A percentile compares a stretch with the other conserved stretches of the same genome.
Evolutionary conservation across 2,888 invertebrate species (phyloP).

Genomic region (Eristalis pertinax): DNA sequence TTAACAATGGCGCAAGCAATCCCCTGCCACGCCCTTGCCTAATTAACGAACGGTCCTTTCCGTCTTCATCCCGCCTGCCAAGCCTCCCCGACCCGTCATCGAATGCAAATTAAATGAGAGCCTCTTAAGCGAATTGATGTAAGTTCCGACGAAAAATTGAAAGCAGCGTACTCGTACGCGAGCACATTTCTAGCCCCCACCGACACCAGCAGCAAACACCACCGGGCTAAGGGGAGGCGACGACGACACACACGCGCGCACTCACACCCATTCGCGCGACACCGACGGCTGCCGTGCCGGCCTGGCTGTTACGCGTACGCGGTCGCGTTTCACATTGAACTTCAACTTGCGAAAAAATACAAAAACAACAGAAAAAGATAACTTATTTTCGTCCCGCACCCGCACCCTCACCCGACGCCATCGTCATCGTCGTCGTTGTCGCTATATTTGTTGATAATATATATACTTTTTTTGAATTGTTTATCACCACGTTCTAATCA

Average conservation of each 20-base stretch:
- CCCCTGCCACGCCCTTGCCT: not conserved
- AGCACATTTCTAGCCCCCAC: not conserved
- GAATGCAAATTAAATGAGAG: slow-evolving; percentile 38
- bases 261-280: slow-evolving; percentile 59
- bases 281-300: slow-evolving; percentile 28
- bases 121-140: slow-evolving; percentile 51
- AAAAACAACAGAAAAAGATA: not conserved
- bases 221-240: slow-evolving; percentile 10
- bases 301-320: slow-evolving; percentile 24
- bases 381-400: not conserved
- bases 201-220: not conserved
- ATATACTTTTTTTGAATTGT: slow-evolving; percentile 29
- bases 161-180: slow-evolving; percentile 25
- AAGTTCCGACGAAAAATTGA: slow-evolving; percentile 24
- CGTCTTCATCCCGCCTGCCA: not conserved
- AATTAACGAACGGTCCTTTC: slow-evolving; percentile 16
- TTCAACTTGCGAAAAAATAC: slow-evolving; percentile 56
- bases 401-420: no score
- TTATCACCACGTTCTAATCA: slow-evolving; percentile 69
- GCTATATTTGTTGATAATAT: slow-evolving; percentile 61
- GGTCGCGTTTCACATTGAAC: slow-evolving; percentile 66
- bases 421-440: no score
- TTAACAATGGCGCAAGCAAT: slow-evolving; percentile 17
- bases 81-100: not conserved
- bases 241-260: slow-evolving; percentile 58